Evolutionary conservation across 2,113 vertebrate species (phyloP).

Genomic region (Bufo bufo): DNA sequence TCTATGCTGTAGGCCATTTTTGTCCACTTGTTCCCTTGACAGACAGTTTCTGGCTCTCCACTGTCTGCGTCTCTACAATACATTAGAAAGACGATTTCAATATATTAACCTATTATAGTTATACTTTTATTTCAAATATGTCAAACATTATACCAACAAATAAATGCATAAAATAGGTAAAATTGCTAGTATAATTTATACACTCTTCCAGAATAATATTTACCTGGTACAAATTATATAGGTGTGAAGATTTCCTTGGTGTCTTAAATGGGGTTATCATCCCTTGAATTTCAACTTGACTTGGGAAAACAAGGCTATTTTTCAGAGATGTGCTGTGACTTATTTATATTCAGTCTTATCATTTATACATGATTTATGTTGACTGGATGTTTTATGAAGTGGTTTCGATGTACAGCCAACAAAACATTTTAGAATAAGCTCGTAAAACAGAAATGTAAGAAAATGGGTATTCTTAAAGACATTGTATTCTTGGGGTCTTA

Average conservation of each 20-base stretch:
- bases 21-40: not conserved
- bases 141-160: not conserved
- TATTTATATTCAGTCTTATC: conserved; percentile 24
- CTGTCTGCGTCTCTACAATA: not conserved
- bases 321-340: not conserved
- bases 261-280: not conserved
- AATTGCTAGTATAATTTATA: not conserved
- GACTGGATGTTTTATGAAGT: conserved; percentile 47
- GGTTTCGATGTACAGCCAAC: conserved; percentile 31
- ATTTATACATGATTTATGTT: conserved; percentile 41
- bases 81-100: not conserved
- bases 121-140: not conserved
- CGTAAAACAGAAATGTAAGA: conserved; percentile 2
- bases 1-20: not conserved
- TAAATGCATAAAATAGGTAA: not conserved
- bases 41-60: not conserved
- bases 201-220: not conserved
- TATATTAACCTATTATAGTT: not conserved
- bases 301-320: conserved; percentile 1
- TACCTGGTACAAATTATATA: not conserved
- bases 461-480: not conserved
- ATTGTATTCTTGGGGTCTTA: not conserved
- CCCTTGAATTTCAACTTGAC: not conserved
- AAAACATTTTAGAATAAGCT: conserved; percentile 17
- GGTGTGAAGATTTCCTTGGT: not conserved